Percentiles rank a stretch among this genome's conserved stretches.
phyloP scores from a whole-genome alignment of 2,113 vertebrate genomes.

The Lophochroa leadbeateri region DNA sequence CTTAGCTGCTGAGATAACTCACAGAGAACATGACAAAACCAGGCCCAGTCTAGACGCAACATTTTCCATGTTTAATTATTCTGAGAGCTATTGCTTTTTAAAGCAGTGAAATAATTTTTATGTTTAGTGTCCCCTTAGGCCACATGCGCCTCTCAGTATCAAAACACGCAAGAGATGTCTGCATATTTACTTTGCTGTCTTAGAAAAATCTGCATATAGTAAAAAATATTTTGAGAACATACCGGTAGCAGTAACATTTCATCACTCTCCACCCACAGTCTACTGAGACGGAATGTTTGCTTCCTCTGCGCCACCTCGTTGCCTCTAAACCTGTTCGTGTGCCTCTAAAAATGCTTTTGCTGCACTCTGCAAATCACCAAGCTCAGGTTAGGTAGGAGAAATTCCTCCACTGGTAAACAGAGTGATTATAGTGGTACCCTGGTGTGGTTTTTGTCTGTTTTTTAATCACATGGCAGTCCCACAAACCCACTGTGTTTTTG shows the following conservation, averaged over 20 bases:
- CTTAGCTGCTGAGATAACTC: background rate
- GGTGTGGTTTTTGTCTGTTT: background rate
- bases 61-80: background rate
- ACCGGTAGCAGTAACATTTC: background rate
- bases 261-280: background rate
- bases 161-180: background rate
- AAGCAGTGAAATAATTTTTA: background rate
- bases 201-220: background rate
- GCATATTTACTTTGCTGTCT: background rate
- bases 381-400: background rate
- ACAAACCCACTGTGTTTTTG: background rate
- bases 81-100: background rate
- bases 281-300: background rate
- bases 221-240: background rate
- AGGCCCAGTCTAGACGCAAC: background rate
- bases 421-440: background rate
- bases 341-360: background rate
- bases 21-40: background rate
- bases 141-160: background rate
- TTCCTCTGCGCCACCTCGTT: background rate
- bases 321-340: background rate
- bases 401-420: constrained; percentile 2
- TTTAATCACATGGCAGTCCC: background rate
- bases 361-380: background rate
- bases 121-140: background rate